These are phyloP conservation scores for Micromesistius poutassou DNA, from an alignment of 2,797 vertebrate species.

Conservation along the genomic window DNA sequence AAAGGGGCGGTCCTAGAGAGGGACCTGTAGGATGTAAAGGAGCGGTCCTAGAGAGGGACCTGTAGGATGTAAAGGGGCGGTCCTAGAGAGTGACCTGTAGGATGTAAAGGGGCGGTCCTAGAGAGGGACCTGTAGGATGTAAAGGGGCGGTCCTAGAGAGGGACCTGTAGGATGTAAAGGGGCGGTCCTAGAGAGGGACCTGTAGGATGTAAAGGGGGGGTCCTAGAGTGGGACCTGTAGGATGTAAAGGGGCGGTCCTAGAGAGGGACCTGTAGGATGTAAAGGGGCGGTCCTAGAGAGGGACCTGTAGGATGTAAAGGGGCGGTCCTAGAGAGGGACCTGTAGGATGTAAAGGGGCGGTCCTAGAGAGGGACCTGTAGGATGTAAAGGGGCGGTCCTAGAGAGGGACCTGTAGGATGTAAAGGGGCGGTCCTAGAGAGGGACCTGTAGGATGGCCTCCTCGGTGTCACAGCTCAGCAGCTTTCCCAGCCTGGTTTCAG, in stretches of 20 bases:
- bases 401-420: conserved; percentile 80
- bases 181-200: conserved; percentile 59
- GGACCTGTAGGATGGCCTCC: conserved; percentile 88
- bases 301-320: conserved; percentile 86
- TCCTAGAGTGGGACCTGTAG: conserved; percentile 74
- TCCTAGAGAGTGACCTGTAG: conserved; percentile 74
- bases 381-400: too few relatives aligned
- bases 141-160: too few relatives aligned
- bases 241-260: too few relatives aligned
- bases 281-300: too few relatives aligned
- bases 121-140: conserved; percentile 80
- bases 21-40: conserved; percentile 86
- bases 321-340: conserved; percentile 59
- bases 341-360: too few relatives aligned
- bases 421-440: too few relatives aligned
- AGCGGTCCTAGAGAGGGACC: conserved; percentile 59
- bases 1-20: too few relatives aligned
- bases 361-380: conserved; percentile 74
- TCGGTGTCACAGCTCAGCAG: conserved; percentile 86
- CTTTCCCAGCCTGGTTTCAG: conserved; percentile 90
- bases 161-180: conserved; percentile 86
- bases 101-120: too few relatives aligned
- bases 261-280: conserved; percentile 80
- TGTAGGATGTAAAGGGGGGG: too few relatives aligned
- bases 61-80: too few relatives aligned